Percentiles rank a stretch among this genome's conserved stretches.
phyloP scores from a whole-genome alignment of 1,140 invertebrate species.

The Plectus sambesii region DNA sequence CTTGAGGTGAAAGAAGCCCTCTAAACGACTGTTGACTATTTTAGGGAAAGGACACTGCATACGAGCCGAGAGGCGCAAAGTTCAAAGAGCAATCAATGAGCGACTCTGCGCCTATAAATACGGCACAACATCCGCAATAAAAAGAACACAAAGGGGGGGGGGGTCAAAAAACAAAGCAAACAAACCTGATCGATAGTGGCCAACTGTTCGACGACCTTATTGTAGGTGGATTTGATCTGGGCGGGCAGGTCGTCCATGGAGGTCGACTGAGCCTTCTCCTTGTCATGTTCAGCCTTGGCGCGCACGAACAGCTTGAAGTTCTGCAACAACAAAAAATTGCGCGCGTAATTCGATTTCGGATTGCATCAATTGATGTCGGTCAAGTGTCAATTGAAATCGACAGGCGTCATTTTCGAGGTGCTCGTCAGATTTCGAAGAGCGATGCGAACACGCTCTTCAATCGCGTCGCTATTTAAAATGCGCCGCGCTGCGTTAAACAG shows the following conservation, averaged over 20 bases:
- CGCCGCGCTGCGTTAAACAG: too few relatives aligned
- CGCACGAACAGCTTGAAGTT: slow-evolving; percentile 47
- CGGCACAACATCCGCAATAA: too few relatives aligned
- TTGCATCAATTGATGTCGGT: neutral
- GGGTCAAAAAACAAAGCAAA: slow-evolving; percentile 6
- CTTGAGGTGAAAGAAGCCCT: neutral
- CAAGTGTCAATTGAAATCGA: slow-evolving; percentile 1
- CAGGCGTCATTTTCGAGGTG: too few relatives aligned
- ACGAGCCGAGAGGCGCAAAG: too few relatives aligned
- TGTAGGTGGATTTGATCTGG: slow-evolving; percentile 33
- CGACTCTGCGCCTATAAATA: too few relatives aligned
- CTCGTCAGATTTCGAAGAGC: too few relatives aligned
- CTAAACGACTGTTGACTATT: neutral
- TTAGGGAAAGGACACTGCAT: too few relatives aligned
- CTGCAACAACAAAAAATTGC: slow-evolving; percentile 26
- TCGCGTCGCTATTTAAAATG: too few relatives aligned
- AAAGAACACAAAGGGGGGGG: neutral
- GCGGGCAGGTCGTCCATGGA: slow-evolving; percentile 34
- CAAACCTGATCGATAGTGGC: slow-evolving; percentile 31
- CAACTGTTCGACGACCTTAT: slow-evolving; percentile 41
- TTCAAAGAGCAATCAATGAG: too few relatives aligned
- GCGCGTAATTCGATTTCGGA: neutral
- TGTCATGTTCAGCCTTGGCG: slow-evolving; percentile 39
- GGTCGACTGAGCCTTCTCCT: slow-evolving; percentile 35
- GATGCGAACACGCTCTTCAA: too few relatives aligned